These are phyloP conservation scores for Pachliopta kotzebuea DNA, from an alignment of 2,888 invertebrate genomes.

Conservation along the genomic window DNA sequence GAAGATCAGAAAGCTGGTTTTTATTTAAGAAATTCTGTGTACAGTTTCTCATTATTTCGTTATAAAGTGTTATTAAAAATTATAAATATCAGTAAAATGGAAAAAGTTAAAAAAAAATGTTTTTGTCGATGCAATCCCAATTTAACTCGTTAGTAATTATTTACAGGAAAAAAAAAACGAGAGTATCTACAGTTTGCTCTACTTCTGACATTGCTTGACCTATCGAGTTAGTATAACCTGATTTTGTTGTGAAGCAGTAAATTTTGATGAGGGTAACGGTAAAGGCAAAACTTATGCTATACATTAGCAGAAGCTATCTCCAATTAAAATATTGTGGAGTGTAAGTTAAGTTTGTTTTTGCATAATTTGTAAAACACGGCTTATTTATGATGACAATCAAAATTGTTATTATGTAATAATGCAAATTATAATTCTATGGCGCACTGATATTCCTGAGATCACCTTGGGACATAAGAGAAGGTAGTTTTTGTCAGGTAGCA, in stretches of 20 bases:
- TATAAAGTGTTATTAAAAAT: no score
- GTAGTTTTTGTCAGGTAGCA: no score
- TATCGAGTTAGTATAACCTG: conserved; percentile 24
- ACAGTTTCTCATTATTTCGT: no score
- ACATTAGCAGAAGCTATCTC: conserved; percentile 1
- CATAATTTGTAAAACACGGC: neutral
- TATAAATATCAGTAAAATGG: no score
- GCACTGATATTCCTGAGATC: no score
- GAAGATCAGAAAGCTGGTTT: no score
- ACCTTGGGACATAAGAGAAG: no score
- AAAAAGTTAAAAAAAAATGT: neutral
- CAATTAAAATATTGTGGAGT: conserved; percentile 6
- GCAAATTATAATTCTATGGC: no score
- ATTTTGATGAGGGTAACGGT: conserved; percentile 10
- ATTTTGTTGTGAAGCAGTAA: conserved; percentile 11
- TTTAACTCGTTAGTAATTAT: conserved; percentile 7
- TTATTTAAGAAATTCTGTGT: no score
- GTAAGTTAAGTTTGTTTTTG: neutral
- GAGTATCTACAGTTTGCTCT: conserved; percentile 4
- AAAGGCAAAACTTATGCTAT: neutral
- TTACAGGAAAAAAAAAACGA: conserved; percentile 4
- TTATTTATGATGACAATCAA: neutral
- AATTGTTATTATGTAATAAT: no score
- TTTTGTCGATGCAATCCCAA: neutral
- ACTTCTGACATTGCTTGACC: conserved; percentile 20